Evolutionary conservation across 2,113 vertebrate species (phyloP), one percentile per base, ranked within the genome.

Genomic region (Petrocephalus zakoni): DNA sequence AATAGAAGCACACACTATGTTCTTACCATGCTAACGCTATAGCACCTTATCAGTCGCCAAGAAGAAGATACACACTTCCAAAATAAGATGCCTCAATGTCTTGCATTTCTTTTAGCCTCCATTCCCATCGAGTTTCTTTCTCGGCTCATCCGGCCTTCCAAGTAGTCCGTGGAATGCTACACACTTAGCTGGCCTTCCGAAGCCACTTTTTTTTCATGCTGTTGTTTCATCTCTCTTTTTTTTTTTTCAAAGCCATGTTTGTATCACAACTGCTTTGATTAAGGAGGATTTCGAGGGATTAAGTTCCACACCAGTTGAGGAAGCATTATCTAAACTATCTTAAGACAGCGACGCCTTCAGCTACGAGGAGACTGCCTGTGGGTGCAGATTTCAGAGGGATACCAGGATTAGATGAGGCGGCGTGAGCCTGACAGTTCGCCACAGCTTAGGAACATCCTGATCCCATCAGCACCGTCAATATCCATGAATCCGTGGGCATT

Each of bases 211-310:
- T 42, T 55, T 86, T 2, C 17, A 29, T 55, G 84, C 37, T 37
- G 53, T 83, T 83, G 46, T 83, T 83, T 49, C 46, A 10, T 1
- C 46, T 25, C 2, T 3, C 7, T 37, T 87, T 10, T 47, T n/a
- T 15, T 58, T 37, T 1, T 86, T 42, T 46, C 55, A 64, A 87
- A 15, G 87, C 89, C 17, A 88, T 89, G 88, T 92, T 92, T 92
- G 91, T 91, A 91, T 90, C 87, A 88, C 75, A 81, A 90, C 49
- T 11, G 61, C 90, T 93, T 90, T 91, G 92, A 94, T 94, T 94
- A 92, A 91, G 89, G 78, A 84, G 94, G 93, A 93, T 93, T 94
- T 92, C 84, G 72, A 89, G 87, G 93, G 93, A 93, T 94, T 94
- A 92, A 92, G 90, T 89, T 93, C 90, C 91, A 68, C 89, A 86